Conservation (phyloP, 2,888 invertebrate species). For the Melolontha melolontha region DNA sequence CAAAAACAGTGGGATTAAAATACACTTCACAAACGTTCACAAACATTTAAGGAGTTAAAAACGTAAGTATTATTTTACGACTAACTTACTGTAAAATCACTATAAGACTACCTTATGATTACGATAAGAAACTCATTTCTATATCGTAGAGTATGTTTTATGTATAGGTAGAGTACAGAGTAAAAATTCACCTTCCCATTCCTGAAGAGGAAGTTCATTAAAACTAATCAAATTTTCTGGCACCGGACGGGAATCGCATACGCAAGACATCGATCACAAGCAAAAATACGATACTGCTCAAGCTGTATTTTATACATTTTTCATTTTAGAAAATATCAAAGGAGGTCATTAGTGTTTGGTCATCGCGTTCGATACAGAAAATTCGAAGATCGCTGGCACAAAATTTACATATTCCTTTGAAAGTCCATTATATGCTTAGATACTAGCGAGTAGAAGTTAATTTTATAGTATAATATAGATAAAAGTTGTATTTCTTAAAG, state of each 20-base stretch:
- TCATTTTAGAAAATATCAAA: neutral
- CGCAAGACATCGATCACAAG: conserved; percentile 29
- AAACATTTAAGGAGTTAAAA: no score
- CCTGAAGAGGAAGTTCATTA: conserved; percentile 7
- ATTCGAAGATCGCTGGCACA: conserved; percentile 18
- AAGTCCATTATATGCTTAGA: conserved; percentile 1
- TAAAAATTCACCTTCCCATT: conserved; percentile 12
- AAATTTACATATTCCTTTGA: conserved; percentile 10
- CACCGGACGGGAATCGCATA: conserved; percentile 10
- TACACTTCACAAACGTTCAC: no score
- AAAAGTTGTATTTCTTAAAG: no score
- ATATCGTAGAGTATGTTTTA: conserved; percentile 1
- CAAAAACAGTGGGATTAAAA: no score
- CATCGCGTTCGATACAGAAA: conserved; percentile 8
- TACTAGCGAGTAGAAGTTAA: conserved; percentile 6
- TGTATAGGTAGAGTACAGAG: conserved; percentile 1
- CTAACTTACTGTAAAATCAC: conserved; percentile 23
- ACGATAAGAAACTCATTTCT: conserved; percentile 40
- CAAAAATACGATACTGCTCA: conserved; percentile 23
- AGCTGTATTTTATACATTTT: conserved; percentile 12
- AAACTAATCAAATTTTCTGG: conserved; percentile 7
- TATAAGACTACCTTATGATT: conserved; percentile 33
- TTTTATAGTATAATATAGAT: conserved; percentile 3
- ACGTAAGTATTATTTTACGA: neutral
- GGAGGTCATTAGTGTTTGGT: neutral